Percentiles rank a stretch among this genome's conserved stretches.
Conservation (phyloP, 2,113 vertebrate species). For the Taurulus bubalis region DNA sequence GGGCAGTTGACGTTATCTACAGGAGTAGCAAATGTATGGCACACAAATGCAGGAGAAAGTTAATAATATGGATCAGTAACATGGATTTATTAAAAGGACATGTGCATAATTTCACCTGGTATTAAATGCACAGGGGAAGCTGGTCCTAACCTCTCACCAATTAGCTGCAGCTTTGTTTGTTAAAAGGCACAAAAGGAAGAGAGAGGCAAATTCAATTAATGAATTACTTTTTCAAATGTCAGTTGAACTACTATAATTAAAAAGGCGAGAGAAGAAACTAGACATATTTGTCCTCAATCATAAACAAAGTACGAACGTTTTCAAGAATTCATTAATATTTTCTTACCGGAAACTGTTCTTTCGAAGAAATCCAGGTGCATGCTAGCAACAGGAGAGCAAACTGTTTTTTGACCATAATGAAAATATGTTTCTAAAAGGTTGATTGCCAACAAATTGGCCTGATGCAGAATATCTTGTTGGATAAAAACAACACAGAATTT, state of each 20-base stretch:
- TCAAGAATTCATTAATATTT: neutral
- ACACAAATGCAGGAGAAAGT: conserved; percentile 15
- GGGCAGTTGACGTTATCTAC: conserved; percentile 1
- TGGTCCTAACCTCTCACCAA: neutral
- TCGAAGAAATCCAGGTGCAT: neutral
- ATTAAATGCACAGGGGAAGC: conserved; percentile 22
- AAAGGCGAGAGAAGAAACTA: neutral
- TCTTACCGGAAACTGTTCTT: neutral
- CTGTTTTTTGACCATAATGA: too few species aligned
- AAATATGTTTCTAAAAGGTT: neutral
- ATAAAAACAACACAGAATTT: neutral
- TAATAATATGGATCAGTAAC: conserved; percentile 23
- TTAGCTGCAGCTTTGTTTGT: conserved; percentile 12
- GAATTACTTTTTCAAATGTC: conserved; percentile 44
- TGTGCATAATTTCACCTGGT: conserved; percentile 9
- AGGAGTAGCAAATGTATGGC: neutral
- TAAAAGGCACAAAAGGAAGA: conserved; percentile 16
- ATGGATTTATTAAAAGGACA: conserved; percentile 31
- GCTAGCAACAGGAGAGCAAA: neutral
- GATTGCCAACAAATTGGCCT: neutral
- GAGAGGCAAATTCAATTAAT: conserved; percentile 8
- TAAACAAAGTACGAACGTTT: neutral
- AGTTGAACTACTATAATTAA: neutral
- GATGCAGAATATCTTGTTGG: too few species aligned
- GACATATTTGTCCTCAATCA: neutral